A percentile compares a stretch with the other conserved stretches of the same genome.
phyloP scores from a whole-genome alignment of 2,888 invertebrate species.

The Penaeus monodon region DNA sequence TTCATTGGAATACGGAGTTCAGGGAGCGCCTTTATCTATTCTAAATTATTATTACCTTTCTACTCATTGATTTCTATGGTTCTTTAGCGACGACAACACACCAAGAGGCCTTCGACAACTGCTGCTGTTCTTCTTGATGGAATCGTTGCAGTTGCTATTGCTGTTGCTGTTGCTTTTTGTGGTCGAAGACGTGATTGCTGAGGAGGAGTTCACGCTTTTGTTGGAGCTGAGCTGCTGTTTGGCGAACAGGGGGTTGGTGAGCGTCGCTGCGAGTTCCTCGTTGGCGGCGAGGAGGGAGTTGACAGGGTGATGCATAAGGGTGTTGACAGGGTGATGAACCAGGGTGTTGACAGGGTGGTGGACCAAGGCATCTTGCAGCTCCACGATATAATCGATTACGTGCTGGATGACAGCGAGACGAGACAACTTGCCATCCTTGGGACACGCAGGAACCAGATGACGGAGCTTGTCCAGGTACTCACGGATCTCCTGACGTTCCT shows the following conservation, averaged over 20 bases:
- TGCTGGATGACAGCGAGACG: constrained; percentile 50
- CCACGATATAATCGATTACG: constrained; percentile 57
- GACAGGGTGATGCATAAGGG: neutral
- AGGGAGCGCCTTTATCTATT: too few relatives aligned
- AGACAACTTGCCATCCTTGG: constrained; percentile 47
- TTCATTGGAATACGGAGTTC: neutral
- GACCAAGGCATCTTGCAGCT: constrained; percentile 49
- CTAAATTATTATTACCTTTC: neutral
- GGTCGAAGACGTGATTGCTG: neutral
- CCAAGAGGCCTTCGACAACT: constrained; percentile 49
- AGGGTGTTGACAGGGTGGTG: constrained; percentile 50
- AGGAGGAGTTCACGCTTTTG: neutral
- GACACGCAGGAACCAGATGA: constrained; percentile 53
- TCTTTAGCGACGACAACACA: constrained; percentile 49
- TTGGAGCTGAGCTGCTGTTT: constrained; percentile 9
- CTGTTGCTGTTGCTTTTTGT: neutral
- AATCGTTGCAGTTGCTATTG: neutral
- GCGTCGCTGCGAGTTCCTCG: constrained; percentile 20
- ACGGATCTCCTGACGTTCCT: constrained; percentile 52
- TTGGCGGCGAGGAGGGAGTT: constrained; percentile 14
- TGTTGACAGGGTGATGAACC: too few relatives aligned
- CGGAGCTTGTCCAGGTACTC: constrained; percentile 51
- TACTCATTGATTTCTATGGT: constrained; percentile 43
- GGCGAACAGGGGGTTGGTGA: constrained; percentile 20
- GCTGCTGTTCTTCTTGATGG: constrained; percentile 32